These are phyloP conservation scores for Agriopis marginaria DNA, from an alignment of 2,888 invertebrate species.

Conservation along the genomic window DNA sequence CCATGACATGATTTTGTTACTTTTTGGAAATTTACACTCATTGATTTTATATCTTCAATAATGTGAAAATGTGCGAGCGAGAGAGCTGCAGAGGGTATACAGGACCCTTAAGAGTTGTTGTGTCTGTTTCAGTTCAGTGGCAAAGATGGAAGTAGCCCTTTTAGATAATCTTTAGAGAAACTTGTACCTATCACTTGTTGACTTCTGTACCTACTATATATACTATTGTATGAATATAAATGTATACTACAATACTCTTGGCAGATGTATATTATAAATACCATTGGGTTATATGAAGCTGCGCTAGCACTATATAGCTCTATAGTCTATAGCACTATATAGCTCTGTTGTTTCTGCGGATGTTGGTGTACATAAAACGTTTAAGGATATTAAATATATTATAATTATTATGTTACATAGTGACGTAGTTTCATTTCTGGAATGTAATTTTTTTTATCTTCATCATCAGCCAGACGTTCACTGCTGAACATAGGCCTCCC, in stretches of 20 bases:
- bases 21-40: too few relatives aligned
- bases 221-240: constrained; percentile 50
- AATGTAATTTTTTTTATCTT: too few relatives aligned
- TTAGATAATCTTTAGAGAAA: constrained; percentile 23
- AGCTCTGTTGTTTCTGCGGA: constrained; percentile 57
- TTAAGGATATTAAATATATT: constrained; percentile 73
- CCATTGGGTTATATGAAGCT: constrained; percentile 65
- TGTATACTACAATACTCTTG: constrained; percentile 30
- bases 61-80: too few relatives aligned
- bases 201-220: constrained; percentile 27
- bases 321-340: too few relatives aligned
- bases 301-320: constrained; percentile 65
- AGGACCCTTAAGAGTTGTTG: neutral
- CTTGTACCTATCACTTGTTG: constrained; percentile 34
- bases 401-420: constrained; percentile 79
- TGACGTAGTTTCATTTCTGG: constrained; percentile 34
- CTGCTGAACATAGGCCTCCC: too few relatives aligned
- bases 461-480: too few relatives aligned
- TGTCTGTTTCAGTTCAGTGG: constrained; percentile 18
- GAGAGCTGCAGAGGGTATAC: too few relatives aligned
- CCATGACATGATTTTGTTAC: too few relatives aligned
- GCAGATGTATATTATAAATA: constrained; percentile 48
- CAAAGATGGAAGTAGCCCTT: constrained; percentile 17
- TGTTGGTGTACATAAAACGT: constrained; percentile 81
- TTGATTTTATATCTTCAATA: too few relatives aligned